phyloP scores from a whole-genome alignment of 2,888 invertebrate species.

The Villa cingulata region DNA sequence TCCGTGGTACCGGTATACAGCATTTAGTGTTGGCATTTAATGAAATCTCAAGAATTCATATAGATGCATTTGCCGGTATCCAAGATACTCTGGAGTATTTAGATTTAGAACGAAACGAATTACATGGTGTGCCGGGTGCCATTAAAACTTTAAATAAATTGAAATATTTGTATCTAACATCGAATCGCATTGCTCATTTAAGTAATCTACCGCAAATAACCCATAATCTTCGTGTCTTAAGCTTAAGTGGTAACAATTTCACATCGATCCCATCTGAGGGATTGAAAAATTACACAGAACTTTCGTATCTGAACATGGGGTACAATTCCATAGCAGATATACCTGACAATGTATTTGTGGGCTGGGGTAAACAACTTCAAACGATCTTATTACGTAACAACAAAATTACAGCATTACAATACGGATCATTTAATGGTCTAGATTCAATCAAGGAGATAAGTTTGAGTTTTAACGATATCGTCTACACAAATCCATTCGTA shows the following conservation, averaged over 20 bases:
- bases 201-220: slow-evolving; percentile 44
- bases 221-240: slow-evolving; percentile 56
- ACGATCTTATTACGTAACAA: slow-evolving; percentile 75
- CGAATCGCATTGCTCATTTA: slow-evolving; percentile 55
- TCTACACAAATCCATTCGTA: slow-evolving; percentile 65
- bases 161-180: slow-evolving; percentile 69
- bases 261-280: slow-evolving; percentile 55
- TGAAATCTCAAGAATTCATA: slow-evolving; percentile 52
- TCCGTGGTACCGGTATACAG: slow-evolving; percentile 55
- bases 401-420: slow-evolving; percentile 57
- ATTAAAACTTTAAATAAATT: slow-evolving; percentile 52
- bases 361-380: slow-evolving; percentile 66
- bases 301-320: slow-evolving; percentile 77
- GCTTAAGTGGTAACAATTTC: slow-evolving; percentile 69
- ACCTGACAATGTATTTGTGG: slow-evolving; percentile 58
- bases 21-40: slow-evolving; percentile 71
- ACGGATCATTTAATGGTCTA: slow-evolving; percentile 57
- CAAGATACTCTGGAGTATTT: slow-evolving; percentile 64
- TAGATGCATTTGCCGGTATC: slow-evolving; percentile 58
- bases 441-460: slow-evolving; percentile 73
- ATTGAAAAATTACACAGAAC: slow-evolving; percentile 54
- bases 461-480: slow-evolving; percentile 80
- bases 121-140: slow-evolving; percentile 55
- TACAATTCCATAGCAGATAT: slow-evolving; percentile 74
- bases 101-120: slow-evolving; percentile 68